Conservation (phyloP, 2,113 vertebrate genomes). For the Centropus unirufus region DNA sequence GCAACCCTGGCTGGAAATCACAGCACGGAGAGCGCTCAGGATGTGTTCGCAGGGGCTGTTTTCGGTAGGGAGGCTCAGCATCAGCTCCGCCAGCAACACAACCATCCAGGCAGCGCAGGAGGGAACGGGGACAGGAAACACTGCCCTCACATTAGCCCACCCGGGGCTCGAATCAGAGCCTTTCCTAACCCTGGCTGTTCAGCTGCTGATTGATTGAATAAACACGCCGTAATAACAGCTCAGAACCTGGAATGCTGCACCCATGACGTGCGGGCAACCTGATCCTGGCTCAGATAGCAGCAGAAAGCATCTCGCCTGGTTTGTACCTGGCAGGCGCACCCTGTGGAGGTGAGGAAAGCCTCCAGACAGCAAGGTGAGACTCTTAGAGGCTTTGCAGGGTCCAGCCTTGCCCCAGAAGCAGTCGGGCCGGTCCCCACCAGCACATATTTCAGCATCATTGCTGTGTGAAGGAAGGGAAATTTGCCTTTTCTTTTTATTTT, state of each 20-base stretch:
- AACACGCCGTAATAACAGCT: neutral
- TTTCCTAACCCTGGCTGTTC: neutral
- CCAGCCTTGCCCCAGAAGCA: neutral
- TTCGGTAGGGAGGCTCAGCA: neutral
- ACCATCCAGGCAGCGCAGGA: neutral
- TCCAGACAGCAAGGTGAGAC: neutral
- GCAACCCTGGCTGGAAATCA: neutral
- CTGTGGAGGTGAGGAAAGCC: neutral
- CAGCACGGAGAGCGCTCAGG: rapidly evolving
- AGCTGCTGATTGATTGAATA: neutral
- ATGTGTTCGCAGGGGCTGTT: neutral
- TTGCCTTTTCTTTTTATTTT: neutral
- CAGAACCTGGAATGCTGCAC: neutral
- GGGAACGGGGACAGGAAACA: neutral
- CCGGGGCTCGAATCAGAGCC: neutral
- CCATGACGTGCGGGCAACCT: rapidly evolving
- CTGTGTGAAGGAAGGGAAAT: neutral
- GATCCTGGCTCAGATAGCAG: rapidly evolving
- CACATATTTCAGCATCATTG: neutral
- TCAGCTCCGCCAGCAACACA: neutral
- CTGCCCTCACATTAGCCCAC: neutral
- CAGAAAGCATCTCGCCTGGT: neutral
- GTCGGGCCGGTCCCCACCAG: neutral
- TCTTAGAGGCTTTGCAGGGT: neutral
- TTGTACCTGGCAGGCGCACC: neutral